phyloP scores from a whole-genome alignment of 1,140 invertebrate species.

The Drosophila santomea region DNA sequence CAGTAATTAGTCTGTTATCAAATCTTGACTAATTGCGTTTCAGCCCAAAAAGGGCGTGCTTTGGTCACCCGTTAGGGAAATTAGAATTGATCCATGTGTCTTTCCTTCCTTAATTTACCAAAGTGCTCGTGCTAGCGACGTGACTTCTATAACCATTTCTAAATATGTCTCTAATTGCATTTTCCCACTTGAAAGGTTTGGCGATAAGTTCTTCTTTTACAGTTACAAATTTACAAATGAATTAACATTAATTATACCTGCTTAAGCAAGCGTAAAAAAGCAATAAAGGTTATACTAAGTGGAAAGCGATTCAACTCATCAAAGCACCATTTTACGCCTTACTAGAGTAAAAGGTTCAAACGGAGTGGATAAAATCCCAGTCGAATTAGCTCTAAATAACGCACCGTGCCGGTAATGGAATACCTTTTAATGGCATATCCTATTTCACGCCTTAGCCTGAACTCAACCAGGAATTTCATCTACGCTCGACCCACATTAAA shows the following conservation, averaged over 20 bases:
- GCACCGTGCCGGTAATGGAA: conserved; percentile 3
- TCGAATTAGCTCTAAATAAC: conserved; percentile 14
- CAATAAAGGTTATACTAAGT: not conserved
- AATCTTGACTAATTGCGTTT: conserved; percentile 47
- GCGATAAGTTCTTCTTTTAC: conserved; percentile 41
- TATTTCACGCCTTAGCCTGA: not conserved
- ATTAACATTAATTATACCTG: not conserved
- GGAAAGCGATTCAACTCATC: not conserved
- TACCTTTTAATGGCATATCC: conserved; percentile 5
- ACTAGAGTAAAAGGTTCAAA: not conserved
- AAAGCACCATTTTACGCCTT: not conserved
- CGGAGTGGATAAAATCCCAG: not conserved
- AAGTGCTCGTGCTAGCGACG: conserved; percentile 13
- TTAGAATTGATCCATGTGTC: conserved; percentile 17
- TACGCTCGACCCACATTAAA: not conserved
- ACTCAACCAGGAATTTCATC: conserved; percentile 2
- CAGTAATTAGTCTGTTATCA: conserved; percentile 39
- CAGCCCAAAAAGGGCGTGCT: not conserved
- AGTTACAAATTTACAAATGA: conserved; percentile 26
- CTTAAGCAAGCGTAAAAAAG: not conserved
- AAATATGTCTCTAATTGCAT: conserved; percentile 43
- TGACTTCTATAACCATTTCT: conserved; percentile 1
- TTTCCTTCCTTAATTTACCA: conserved; percentile 32
- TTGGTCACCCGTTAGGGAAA: conserved; percentile 8
- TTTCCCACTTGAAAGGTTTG: conserved; percentile 24